Evolutionary conservation across 2,113 vertebrate species (phyloP).

Genomic region (Melanotaenia duboulayi): DNA sequence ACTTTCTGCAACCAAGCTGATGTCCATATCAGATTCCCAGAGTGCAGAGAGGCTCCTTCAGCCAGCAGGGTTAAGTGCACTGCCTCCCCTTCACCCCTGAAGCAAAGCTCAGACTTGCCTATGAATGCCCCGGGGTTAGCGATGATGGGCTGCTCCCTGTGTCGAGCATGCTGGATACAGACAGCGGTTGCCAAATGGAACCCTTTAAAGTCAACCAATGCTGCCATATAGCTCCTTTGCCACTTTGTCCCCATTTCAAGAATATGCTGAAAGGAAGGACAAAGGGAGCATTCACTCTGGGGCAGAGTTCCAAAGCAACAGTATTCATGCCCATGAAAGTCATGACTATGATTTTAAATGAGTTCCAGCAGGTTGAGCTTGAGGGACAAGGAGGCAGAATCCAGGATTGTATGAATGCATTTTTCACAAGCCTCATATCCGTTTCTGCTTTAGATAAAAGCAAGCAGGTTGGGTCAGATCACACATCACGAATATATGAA

Average conservation of each 20-base stretch:
- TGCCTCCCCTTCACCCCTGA: slow-evolving; percentile 66
- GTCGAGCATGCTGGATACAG: slow-evolving; percentile 48
- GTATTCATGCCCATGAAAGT: slow-evolving; percentile 58
- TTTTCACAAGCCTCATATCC: slow-evolving; percentile 51
- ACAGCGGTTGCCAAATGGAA: slow-evolving; percentile 61
- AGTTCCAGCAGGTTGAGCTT: slow-evolving; percentile 48
- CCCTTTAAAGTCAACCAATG: slow-evolving; percentile 59
- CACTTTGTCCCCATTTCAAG: slow-evolving; percentile 58
- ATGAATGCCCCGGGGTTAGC: slow-evolving; percentile 71
- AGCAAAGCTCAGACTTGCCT: slow-evolving; percentile 71
- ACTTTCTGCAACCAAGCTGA: slow-evolving; percentile 70
- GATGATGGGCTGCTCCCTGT: slow-evolving; percentile 72
- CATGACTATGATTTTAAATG: slow-evolving; percentile 65
- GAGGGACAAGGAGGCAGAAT: slow-evolving; percentile 45
- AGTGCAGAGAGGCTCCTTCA: slow-evolving; percentile 66
- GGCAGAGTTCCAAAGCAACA: slow-evolving; percentile 29
- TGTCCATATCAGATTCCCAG: slow-evolving; percentile 70
- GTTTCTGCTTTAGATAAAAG: slow-evolving; percentile 49
- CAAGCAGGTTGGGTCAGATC: slow-evolving; percentile 41
- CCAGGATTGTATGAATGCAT: slow-evolving; percentile 48
- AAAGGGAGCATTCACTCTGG: slow-evolving; percentile 33
- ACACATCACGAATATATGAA: slow-evolving; percentile 48
- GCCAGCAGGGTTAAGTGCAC: slow-evolving; percentile 76
- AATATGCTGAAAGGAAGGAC: slow-evolving; percentile 45
- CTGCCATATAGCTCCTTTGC: slow-evolving; percentile 49